A percentile compares a stretch with the other conserved stretches of the same genome.
phyloP scores from a whole-genome alignment of 1,140 invertebrate species.

The Goniozus legneri region DNA sequence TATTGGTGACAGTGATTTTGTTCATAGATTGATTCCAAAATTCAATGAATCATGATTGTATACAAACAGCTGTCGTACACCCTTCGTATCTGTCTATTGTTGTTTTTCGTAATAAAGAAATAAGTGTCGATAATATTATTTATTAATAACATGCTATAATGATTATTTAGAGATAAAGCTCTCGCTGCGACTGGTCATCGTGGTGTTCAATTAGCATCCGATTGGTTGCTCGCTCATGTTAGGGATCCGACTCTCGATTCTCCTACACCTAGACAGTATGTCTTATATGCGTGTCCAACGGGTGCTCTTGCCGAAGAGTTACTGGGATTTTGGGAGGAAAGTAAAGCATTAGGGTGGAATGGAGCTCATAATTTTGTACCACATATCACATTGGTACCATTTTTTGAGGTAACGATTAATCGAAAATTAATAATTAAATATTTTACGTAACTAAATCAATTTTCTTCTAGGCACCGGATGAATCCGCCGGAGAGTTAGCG shows the following conservation, averaged over 20 bases:
- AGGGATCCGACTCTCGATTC: constrained; percentile 77
- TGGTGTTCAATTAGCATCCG: constrained; percentile 81
- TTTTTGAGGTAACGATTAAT: constrained; percentile 79
- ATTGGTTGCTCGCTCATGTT: constrained; percentile 86
- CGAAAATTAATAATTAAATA: neutral
- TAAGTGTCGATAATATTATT: no score
- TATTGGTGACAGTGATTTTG: neutral
- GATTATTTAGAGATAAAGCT: constrained; percentile 71
- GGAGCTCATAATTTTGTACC: constrained; percentile 85
- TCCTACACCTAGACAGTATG: constrained; percentile 74
- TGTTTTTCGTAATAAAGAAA: no score
- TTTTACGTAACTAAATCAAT: neutral
- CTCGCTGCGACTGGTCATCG: constrained; percentile 84
- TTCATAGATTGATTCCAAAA: no score
- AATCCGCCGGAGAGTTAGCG: constrained; percentile 64
- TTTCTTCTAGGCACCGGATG: constrained; percentile 65
- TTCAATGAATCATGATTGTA: no score
- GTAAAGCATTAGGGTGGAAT: constrained; percentile 76
- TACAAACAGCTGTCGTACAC: constrained; percentile 41
- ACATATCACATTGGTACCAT: constrained; percentile 84
- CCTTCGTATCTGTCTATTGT: no score
- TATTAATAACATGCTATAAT: neutral
- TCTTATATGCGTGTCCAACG: constrained; percentile 80
- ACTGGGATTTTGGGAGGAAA: constrained; percentile 75
- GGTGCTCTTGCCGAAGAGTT: constrained; percentile 70